A percentile compares a stretch with the other conserved stretches of the same genome.
These are phyloP conservation scores for Pseudopleuronectes americanus DNA, from an alignment of 2,797 vertebrate species.

Conservation along the genomic window DNA sequence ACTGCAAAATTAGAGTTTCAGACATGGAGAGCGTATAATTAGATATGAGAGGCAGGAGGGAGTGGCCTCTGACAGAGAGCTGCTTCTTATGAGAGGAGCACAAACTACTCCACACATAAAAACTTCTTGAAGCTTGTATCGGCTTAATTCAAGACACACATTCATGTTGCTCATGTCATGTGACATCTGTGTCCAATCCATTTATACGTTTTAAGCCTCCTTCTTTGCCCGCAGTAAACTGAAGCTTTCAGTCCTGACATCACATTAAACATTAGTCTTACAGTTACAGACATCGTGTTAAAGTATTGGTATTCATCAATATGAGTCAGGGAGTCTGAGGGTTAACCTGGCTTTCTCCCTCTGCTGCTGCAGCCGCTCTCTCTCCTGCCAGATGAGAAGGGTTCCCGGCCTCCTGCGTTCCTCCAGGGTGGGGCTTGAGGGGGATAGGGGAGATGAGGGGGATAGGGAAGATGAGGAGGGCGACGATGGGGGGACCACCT, in stretches of 20 bases:
- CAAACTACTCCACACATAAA: background rate
- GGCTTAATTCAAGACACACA: background rate
- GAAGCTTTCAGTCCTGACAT: background rate
- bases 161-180: background rate
- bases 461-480: conserved; percentile 41
- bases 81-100: background rate
- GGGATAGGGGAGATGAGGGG: conserved; percentile 52
- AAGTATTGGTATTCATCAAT: too few relatives aligned
- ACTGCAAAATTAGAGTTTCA: conserved; percentile 65
- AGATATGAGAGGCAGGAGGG: conserved; percentile 2
- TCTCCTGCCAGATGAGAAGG: conserved; percentile 90
- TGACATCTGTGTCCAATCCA: conserved; percentile 8
- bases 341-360: conserved; percentile 68
- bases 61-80: conserved; percentile 1
- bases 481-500: conserved; percentile 22
- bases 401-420: conserved; percentile 86
- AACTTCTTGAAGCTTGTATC: too few relatives aligned
- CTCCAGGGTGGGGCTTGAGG: conserved; percentile 80
- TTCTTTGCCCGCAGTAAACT: too few relatives aligned
- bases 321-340: background rate
- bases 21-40: conserved; percentile 19
- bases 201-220: background rate
- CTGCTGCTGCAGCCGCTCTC: conserved; percentile 85
- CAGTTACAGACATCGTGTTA: background rate
- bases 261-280: background rate